Percentiles rank a stretch among this genome's conserved stretches.
phyloP scores from a whole-genome alignment of 2,888 invertebrate genomes.

The Crioceris asparagi region DNA sequence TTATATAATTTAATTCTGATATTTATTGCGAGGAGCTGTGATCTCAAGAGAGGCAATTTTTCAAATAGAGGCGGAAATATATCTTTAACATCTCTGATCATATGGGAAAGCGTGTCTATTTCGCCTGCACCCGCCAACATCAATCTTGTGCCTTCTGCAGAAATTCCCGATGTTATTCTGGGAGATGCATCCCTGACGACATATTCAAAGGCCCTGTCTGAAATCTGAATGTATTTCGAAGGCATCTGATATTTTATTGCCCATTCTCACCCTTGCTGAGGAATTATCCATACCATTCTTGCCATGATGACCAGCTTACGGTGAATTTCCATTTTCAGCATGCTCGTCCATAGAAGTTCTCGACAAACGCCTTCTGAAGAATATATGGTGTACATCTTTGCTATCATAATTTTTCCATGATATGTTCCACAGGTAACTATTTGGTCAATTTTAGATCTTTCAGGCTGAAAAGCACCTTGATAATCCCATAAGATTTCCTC shows the following conservation, averaged over 20 bases:
- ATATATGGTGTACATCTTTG: too few relatives aligned
- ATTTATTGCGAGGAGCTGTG: background rate
- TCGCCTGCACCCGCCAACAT: background rate
- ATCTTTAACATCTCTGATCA: background rate
- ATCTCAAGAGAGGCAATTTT: background rate
- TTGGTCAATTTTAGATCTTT: background rate
- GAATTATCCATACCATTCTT: background rate
- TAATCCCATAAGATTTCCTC: background rate
- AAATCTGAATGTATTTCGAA: constrained; percentile 1
- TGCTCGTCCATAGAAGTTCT: background rate
- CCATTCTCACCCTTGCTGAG: background rate
- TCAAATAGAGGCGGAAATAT: background rate
- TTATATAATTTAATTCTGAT: background rate
- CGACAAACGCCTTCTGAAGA: background rate
- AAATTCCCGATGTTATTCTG: background rate
- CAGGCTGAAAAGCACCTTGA: background rate
- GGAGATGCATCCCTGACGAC: background rate
- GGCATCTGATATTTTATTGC: constrained; percentile 1
- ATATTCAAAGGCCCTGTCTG: background rate
- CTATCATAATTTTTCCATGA: constrained; percentile 1
- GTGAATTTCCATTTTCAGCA: constrained; percentile 1
- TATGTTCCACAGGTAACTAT: background rate
- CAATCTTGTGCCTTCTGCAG: background rate
- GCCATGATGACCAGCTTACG: constrained; percentile 2
- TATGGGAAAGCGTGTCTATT: background rate